A percentile compares a stretch with the other conserved stretches of the same genome.
These are phyloP conservation scores for Probosciger aterrimus DNA, from an alignment of 2,113 vertebrate species.

Conservation along the genomic window DNA sequence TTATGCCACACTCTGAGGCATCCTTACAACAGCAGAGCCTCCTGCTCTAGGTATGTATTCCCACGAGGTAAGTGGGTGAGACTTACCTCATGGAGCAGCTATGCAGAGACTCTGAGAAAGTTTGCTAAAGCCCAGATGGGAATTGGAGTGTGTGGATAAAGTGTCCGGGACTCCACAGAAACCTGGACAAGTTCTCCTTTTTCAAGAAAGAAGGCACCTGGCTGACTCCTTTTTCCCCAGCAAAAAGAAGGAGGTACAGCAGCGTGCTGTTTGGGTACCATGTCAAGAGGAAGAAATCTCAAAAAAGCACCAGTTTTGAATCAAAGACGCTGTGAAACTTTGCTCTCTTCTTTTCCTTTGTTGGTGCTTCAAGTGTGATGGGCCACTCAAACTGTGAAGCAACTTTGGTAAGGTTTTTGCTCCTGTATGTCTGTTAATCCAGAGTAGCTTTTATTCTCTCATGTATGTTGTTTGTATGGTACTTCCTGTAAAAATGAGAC, in stretches of 20 bases:
- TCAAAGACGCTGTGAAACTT: neutral
- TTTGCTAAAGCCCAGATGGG: neutral
- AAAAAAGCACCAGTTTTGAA: neutral
- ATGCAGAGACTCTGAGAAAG: neutral
- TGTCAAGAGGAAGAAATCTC: neutral
- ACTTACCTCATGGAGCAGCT: neutral
- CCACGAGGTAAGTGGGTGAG: neutral
- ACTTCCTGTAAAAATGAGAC: neutral
- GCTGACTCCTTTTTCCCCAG: neutral
- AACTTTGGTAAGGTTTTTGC: neutral
- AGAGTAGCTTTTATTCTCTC: neutral
- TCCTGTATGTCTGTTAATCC: neutral
- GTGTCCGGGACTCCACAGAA: neutral
- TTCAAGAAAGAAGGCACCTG: neutral
- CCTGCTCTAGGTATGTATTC: neutral
- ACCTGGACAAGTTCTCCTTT: neutral
- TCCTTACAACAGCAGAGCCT: neutral
- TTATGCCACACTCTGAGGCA: neutral
- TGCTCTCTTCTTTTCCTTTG: neutral
- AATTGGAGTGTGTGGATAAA: neutral
- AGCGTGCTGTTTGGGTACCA: accelerated
- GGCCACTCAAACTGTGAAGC: neutral
- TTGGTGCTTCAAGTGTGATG: neutral
- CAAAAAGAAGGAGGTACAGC: neutral
- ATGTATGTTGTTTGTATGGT: neutral